Conservation (phyloP, 2,888 invertebrate species). For the Plagiodera versicolora region DNA sequence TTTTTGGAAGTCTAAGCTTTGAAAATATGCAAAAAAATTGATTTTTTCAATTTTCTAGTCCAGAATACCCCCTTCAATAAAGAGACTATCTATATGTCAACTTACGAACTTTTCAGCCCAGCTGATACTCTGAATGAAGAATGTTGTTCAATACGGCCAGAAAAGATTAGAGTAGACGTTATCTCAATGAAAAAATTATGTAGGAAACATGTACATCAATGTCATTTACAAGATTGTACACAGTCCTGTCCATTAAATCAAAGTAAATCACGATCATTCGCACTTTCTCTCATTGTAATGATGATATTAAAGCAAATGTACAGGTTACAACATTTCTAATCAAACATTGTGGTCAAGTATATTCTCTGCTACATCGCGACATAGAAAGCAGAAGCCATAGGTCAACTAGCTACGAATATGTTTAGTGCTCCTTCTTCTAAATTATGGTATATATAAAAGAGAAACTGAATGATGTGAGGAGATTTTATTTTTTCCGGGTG, state of each 20-base stretch:
- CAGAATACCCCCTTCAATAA: too few relatives aligned
- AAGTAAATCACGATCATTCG: background rate
- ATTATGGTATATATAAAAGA: constrained; percentile 14
- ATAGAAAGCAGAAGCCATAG: constrained; percentile 17
- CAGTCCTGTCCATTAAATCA: background rate
- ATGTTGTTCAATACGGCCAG: too few relatives aligned
- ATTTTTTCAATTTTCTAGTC: too few relatives aligned
- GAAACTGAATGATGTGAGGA: constrained; percentile 4
- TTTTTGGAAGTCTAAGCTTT: too few relatives aligned
- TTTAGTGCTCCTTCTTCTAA: constrained; percentile 8
- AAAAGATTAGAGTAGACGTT: background rate
- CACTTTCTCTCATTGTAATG: constrained; percentile 11
- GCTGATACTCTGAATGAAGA: too few relatives aligned
- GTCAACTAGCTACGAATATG: constrained; percentile 1
- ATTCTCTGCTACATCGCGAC: background rate
- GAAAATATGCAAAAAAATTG: too few relatives aligned
- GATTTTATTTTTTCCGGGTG: too few relatives aligned
- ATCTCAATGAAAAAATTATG: background rate
- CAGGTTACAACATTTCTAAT: constrained; percentile 6
- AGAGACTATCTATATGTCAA: too few relatives aligned
- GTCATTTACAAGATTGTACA: background rate
- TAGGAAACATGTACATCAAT: background rate
- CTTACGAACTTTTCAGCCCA: too few relatives aligned
- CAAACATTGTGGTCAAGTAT: constrained; percentile 13
- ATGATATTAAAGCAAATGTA: constrained; percentile 1